Percentiles rank a stretch among this genome's conserved stretches.
Evolutionary conservation across 2,113 vertebrate species (phyloP).

Genomic region (Coregonus clupeaformis): DNA sequence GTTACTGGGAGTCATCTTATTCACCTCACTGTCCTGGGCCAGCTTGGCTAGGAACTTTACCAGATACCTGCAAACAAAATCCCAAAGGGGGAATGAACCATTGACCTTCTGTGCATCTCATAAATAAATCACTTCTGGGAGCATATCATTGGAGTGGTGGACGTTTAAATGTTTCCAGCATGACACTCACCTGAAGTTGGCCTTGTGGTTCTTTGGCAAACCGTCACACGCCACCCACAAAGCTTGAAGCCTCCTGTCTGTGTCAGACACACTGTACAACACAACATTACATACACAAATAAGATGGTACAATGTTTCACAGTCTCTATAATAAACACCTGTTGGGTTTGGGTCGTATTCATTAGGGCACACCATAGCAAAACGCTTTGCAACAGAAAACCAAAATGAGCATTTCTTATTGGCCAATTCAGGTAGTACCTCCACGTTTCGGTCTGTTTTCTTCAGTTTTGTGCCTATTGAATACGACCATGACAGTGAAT

Average conservation of each 20-base stretch:
- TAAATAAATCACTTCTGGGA: no score
- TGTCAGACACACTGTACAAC: conserved; percentile 69
- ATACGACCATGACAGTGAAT: no score
- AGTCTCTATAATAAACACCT: background rate
- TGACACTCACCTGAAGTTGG: conserved; percentile 75
- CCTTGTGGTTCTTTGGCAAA: conserved; percentile 87
- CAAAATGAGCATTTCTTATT: no score
- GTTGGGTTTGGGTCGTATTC: background rate
- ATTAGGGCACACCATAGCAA: no score
- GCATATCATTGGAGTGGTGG: no score
- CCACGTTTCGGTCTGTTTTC: no score
- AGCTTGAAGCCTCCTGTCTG: conserved; percentile 91
- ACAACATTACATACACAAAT: background rate
- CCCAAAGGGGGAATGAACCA: background rate
- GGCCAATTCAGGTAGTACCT: no score
- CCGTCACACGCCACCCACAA: conserved; percentile 91
- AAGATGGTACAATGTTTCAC: background rate
- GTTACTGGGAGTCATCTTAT: conserved; percentile 98
- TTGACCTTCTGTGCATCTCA: background rate
- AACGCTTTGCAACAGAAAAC: no score
- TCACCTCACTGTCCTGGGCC: conserved; percentile 89
- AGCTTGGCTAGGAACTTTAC: conserved; percentile 95
- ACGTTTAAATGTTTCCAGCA: no score
- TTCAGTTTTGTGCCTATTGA: background rate
- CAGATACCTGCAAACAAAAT: conserved; percentile 82